Evolutionary conservation across 2,888 invertebrate genomes (phyloP), one percentile per base, ranked within the genome.

Genomic region (Cacoxenus indagator): DNA sequence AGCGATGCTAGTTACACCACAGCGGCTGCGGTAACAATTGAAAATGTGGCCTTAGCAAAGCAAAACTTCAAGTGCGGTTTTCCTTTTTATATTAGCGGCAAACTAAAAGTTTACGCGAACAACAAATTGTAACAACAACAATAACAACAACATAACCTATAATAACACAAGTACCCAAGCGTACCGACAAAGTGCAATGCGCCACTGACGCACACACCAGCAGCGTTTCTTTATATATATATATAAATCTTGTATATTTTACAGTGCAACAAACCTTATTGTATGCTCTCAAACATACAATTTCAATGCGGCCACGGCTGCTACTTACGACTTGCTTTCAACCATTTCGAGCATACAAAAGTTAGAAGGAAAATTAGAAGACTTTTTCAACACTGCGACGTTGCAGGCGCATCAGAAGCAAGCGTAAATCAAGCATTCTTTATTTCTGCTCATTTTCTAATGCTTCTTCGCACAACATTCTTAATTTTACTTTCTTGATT

Each of bases 31-130:
- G n/a, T n/a, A n/a, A n/a, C n/a, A n/a, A n/a, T n/a, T n/a, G n/a
- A n/a, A n/a, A n/a, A n/a, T n/a, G n/a, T n/a, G n/a, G n/a, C n/a
- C n/a, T n/a, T n/a, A n/a, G n/a, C 8, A 37, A 51, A 19, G 22
- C 26, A 37, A 64, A 75, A 69, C 70, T 73, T 68, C 71, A 73
- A 67, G 61, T 66, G 45, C 46, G 65, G 62, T 61, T 71, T 77
- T 71, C 31, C 65, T 64, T 64, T 55, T 66, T 65, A 66, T 66
- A 61, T 48, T 64, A 73, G 67, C 73, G 73, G 61, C 43, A 37
- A 65, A 61, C 29, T 14, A 62, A 62, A 62, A 62, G 61, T 62
- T 62, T 43, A 70, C 66, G 65, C 73, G 65, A 67, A 26, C 26
- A 54, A 43, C 64, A 51, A 64, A 46, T 14, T 24, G 45, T 62